Evolutionary conservation across 53 echinoderm and acorn worm species (phyloP), one percentile per base, ranked within the genome.

Genomic region (Hippasteria phrygiana): DNA sequence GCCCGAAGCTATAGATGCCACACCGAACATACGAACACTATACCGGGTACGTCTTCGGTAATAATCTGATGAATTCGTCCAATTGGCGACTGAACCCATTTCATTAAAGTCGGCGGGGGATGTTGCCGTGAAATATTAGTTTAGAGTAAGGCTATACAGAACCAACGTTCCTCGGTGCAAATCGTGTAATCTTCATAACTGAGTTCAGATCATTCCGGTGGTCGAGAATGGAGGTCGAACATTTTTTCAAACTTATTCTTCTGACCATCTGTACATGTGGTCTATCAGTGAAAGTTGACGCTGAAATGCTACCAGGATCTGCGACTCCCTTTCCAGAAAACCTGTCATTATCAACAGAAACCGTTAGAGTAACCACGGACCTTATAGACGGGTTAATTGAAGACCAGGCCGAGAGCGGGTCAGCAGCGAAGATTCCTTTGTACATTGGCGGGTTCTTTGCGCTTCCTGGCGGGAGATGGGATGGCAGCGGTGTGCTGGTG

Each of bases 381-480:
- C 33, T 14, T 8, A 34, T 26, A 32, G 33, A 32, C 6, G 13
- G 33, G 13, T 12, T 11, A 1, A 4, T 22, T n/a, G 9, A 2
- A 24, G 26, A 10, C 5, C 7, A 14, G 36, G 35, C 6, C 28
- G 65, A 4, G 63, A 7, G 1, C 82, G 29, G n/a, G 62, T 28
- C 41, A 20, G 62, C 35, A 35, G 88, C 26, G 2, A 88, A 59
- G 74, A 55, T 41, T 34, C 88, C 88, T 1, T 1, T 88, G 46
- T 62, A 77, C 66, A 29, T 88, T 27, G 65, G 77, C 26, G 88
- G 88, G 45, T 77, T 88, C 64, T 88, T 88, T 45, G 55, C 88
- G 4, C 55, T 73, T 37, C 62, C 77, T 29, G 55, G 78, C 13
- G 70, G 88, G n/a, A 66, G 88, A 4, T 77, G 88, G 88, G 88